phyloP scores from a whole-genome alignment of 2,888 invertebrate species.

The Gari tellinella region DNA sequence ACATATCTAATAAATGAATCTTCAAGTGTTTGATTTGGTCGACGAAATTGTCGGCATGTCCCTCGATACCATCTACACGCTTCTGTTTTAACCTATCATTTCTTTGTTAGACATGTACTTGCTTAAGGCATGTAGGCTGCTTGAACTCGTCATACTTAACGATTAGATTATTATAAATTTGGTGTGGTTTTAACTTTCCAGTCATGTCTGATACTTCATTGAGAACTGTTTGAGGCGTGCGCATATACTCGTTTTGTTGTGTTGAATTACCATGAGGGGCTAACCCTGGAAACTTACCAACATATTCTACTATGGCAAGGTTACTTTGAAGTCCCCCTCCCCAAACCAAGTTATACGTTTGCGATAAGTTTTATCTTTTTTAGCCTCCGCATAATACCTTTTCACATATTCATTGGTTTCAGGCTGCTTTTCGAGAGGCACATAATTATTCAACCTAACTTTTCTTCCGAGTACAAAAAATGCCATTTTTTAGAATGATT shows the following conservation, averaged over 20 bases:
- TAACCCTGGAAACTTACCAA: constrained; percentile 30
- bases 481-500: no score
- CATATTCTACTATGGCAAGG: constrained; percentile 10
- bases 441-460: not conserved
- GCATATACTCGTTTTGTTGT: no score
- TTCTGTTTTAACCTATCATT: no score
- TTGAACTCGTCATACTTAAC: constrained; percentile 2
- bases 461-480: not conserved
- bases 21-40: constrained; percentile 39
- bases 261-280: no score
- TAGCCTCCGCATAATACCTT: no score
- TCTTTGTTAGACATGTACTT: not conserved
- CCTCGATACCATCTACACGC: not conserved
- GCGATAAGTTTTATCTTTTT: no score
- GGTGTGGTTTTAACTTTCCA: not conserved
- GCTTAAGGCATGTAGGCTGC: not conserved
- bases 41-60: constrained; percentile 25
- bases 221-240: no score
- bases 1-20: constrained; percentile 23
- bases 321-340: constrained; percentile 11
- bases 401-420: no score
- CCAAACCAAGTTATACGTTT: constrained; percentile 47
- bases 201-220: not conserved
- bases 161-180: not conserved
- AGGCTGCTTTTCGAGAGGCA: no score